Evolutionary conservation across 2,888 invertebrate species (phyloP).

Genomic region (Gandaritis pyraliata): DNA sequence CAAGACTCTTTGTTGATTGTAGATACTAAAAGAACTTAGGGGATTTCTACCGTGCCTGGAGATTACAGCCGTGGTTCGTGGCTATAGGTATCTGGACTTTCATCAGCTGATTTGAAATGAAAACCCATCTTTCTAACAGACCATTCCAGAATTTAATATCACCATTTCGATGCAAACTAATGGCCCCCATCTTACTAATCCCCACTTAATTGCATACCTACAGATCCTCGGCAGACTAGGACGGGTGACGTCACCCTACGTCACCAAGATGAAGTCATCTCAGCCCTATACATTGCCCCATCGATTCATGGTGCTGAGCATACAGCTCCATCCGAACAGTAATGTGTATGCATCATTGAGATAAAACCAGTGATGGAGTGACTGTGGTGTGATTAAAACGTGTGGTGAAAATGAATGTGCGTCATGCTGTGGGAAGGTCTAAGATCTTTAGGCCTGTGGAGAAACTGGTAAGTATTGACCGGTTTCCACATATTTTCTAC

Average conservation of each 20-base stretch:
- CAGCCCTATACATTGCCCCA: slow-evolving; percentile 56
- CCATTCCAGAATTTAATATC: slow-evolving; percentile 28
- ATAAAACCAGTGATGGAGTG: slow-evolving; percentile 60
- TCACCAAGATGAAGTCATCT: slow-evolving; percentile 50
- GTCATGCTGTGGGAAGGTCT: slow-evolving; percentile 64
- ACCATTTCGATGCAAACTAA: slow-evolving; percentile 37
- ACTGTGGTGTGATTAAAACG: slow-evolving; percentile 62
- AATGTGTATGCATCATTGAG: slow-evolving; percentile 60
- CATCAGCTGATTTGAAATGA: neutral
- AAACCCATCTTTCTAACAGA: slow-evolving; percentile 19
- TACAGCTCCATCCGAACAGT: slow-evolving; percentile 49
- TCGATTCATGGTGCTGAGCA: slow-evolving; percentile 53
- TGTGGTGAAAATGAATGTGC: slow-evolving; percentile 67
- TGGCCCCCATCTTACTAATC: slow-evolving; percentile 37
- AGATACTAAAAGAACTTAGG: too few species aligned
- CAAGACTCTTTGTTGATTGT: too few species aligned
- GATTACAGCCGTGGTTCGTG: too few species aligned
- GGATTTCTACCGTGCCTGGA: too few species aligned
- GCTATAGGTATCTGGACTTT: neutral
- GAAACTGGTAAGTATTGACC: slow-evolving; percentile 62
- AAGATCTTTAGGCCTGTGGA: slow-evolving; percentile 60
- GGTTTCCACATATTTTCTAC: neutral
- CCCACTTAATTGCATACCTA: slow-evolving; percentile 49
- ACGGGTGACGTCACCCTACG: slow-evolving; percentile 78
- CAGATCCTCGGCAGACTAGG: slow-evolving; percentile 65